These are phyloP conservation scores for Threskiornis aethiopicus DNA, from an alignment of 2,797 vertebrate genomes.

Conservation along the genomic window DNA sequence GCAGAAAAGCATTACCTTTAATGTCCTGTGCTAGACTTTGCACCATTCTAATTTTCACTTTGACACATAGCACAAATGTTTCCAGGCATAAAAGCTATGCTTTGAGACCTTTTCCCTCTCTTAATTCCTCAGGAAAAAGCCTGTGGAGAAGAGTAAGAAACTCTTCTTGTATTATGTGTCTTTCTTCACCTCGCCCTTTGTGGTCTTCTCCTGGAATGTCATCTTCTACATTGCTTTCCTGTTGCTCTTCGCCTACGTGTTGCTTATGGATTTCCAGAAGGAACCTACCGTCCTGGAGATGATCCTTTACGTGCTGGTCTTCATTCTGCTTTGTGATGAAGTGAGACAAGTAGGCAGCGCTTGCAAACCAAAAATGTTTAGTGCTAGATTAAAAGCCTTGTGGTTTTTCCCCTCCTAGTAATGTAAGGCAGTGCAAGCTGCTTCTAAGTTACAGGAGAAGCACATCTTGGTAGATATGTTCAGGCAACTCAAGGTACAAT, in stretches of 20 bases:
- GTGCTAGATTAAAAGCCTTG: neutral
- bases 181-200: constrained; percentile 82
- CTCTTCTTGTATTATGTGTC: constrained; percentile 75
- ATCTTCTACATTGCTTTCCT: constrained; percentile 83
- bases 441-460: neutral
- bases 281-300: constrained; percentile 77
- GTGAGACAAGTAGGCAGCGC: constrained; percentile 77
- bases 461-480: neutral
- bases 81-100: neutral
- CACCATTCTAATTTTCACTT: neutral
- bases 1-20: neutral
- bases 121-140: constrained; percentile 73
- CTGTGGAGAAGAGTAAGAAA: constrained; percentile 70
- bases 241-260: constrained; percentile 79
- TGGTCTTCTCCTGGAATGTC: constrained; percentile 83
- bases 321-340: constrained; percentile 82
- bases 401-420: neutral
- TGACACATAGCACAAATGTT: neutral
- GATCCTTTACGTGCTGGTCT: constrained; percentile 79
- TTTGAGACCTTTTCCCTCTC: neutral
- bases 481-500: neutral
- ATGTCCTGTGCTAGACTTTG: neutral
- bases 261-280: constrained; percentile 81
- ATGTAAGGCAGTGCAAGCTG: neutral
- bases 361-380: constrained; percentile 1